Base-by-base conservation (phyloP, 1,140 invertebrate species). In the Polypedilum vanderplanki region DNA sequence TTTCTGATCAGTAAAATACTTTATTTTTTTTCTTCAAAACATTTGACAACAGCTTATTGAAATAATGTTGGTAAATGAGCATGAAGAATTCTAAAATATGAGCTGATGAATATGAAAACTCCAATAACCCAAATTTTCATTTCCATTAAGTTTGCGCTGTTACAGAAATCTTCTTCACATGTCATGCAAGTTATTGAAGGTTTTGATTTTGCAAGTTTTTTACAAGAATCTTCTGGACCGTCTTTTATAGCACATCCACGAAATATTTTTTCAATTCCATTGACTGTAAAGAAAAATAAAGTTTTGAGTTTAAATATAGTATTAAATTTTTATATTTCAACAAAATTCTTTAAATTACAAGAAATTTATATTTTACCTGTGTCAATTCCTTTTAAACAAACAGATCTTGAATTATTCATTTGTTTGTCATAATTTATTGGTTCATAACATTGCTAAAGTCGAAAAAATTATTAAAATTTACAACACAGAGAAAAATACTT, bases 361-460 rank as follows among this genome's bases (percentile, higher is more conserved):
- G 8, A 46, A 46, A 46, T 33, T 33, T 33, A 3, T 12, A 46
- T 46, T 46, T 4, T 57, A 57, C 46, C 46, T n/a, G 10, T 15
- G 1, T 57, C 46, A 15, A 4, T 57, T 15, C 12, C 46, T 15
- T 57, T 57, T 1, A 57, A 15, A 57, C 46, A 57, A 15, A n/a
- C 46, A n/a, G n/a, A 8, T 57, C n/a, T 12, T 57, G 46, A 57
- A 4, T n/a, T n/a, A 57, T 12, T n/a, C 1, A 1, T n/a, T 12
- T n/a, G 46, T 57, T 57, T 57, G n/a, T 57, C 46, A 57, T 57
- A 57, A 15, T 57, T 57, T 57, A 57, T 57, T n/a, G 46, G 46
- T 12, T 57, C 46, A 57, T n/a, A 57, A 15, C 46, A 57, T 57
- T 57, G 24, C 24, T 33, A 33, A 33, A 33, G 1, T 33, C 1